Percentiles rank a stretch among this genome's conserved stretches.
These are phyloP conservation scores for Mormyrus iriodes DNA, from an alignment of 2,113 vertebrate species.

Conservation along the genomic window DNA sequence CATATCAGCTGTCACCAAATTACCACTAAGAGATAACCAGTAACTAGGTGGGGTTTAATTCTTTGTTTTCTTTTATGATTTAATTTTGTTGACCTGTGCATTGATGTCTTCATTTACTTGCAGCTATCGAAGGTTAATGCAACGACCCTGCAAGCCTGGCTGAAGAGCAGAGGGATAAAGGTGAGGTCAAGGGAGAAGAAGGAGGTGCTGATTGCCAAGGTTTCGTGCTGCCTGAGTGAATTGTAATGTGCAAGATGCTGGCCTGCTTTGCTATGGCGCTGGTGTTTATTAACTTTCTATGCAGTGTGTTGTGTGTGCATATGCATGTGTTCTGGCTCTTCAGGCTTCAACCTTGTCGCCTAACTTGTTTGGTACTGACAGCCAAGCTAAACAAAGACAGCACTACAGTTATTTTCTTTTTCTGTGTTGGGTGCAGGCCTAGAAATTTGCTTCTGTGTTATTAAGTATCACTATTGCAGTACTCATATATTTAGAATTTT, in stretches of 20 bases:
- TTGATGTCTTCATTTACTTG: constrained; percentile 19
- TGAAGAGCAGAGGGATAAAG: constrained; percentile 45
- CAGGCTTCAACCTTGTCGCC: background rate
- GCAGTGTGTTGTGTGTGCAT: background rate
- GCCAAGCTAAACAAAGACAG: background rate
- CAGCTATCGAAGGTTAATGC: constrained; percentile 53
- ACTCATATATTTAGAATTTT: background rate
- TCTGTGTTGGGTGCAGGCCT: background rate
- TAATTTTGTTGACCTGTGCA: background rate
- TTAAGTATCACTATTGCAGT: background rate
- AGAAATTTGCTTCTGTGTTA: background rate
- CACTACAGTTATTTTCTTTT: background rate
- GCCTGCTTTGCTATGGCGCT: background rate
- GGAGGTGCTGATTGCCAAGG: constrained; percentile 59
- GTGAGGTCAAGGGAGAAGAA: constrained; percentile 52
- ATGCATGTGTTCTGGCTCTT: background rate
- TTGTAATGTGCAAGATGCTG: constrained; percentile 26
- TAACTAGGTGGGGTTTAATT: background rate
- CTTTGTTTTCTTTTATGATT: background rate
- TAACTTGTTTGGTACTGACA: background rate
- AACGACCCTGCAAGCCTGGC: constrained; percentile 48
- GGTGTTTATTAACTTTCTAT: background rate
- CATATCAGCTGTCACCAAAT: background rate
- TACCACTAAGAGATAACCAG: background rate
- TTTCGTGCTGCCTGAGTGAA: constrained; percentile 53